Percentiles rank a stretch among this genome's conserved stretches.
These are phyloP conservation scores for Tupiocoris notatus DNA, from an alignment of 2,888 invertebrate species.

Conservation along the genomic window DNA sequence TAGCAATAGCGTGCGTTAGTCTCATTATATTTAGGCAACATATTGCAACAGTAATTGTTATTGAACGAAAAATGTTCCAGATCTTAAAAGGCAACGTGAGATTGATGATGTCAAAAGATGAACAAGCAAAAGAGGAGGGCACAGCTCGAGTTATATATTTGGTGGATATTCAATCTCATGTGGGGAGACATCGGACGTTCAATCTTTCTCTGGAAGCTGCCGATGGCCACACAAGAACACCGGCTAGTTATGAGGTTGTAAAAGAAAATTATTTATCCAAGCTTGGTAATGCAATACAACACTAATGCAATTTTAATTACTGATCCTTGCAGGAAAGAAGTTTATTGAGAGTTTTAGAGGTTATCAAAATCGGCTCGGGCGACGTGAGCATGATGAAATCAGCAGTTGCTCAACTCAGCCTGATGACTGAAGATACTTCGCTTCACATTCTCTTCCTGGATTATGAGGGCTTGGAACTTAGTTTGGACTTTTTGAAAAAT, in stretches of 20 bases:
- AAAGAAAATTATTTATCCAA: too few relatives aligned
- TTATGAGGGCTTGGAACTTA: conserved; percentile 59
- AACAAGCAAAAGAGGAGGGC: conserved; percentile 18
- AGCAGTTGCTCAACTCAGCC: conserved; percentile 66
- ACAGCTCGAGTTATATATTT: conserved; percentile 26
- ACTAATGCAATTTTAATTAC: background rate
- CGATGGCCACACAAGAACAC: conserved; percentile 8
- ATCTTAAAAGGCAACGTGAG: conserved; percentile 58
- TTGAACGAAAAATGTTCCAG: too few relatives aligned
- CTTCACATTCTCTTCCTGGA: conserved; percentile 63
- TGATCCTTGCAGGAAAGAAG: conserved; percentile 55
- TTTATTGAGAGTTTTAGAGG: conserved; percentile 56
- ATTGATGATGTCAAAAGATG: conserved; percentile 54
- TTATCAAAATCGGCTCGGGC: conserved; percentile 55
- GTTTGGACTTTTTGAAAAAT: conserved; percentile 51
- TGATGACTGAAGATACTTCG: conserved; percentile 64
- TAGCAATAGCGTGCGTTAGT: too few relatives aligned
- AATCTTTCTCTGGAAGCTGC: conserved; percentile 24
- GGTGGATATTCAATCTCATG: conserved; percentile 22
- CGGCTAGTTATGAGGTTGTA: conserved; percentile 18
- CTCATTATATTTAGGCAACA: too few relatives aligned
- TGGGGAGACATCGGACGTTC: conserved; percentile 21
- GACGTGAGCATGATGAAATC: conserved; percentile 68
- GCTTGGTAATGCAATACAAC: too few relatives aligned
- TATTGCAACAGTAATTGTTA: too few relatives aligned